phyloP scores from a whole-genome alignment of 2,113 vertebrate genomes.

The Ctenomys sociabilis region DNA sequence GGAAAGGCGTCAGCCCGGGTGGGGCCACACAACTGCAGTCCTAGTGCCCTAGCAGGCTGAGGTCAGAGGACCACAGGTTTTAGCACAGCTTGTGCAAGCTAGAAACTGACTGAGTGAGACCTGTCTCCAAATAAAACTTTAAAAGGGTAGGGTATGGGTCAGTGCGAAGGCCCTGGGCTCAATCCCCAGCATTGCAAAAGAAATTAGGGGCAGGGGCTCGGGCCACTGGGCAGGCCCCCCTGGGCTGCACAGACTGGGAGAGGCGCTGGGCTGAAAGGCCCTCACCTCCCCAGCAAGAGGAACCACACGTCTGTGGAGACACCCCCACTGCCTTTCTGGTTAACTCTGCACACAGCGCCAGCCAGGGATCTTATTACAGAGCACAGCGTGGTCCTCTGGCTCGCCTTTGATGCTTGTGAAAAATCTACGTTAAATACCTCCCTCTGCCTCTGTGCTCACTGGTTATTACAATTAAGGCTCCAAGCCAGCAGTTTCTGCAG shows the following conservation, averaged over 20 bases:
- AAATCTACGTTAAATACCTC: slow-evolving; percentile 60
- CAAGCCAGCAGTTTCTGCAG: background rate
- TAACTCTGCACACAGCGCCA: background rate
- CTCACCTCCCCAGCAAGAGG: background rate
- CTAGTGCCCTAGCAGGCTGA: background rate
- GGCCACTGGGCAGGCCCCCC: background rate
- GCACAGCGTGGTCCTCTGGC: background rate
- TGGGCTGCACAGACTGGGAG: background rate
- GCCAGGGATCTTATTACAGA: slow-evolving; percentile 58
- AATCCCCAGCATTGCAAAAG: background rate
- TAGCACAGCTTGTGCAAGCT: background rate
- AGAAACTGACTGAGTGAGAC: background rate
- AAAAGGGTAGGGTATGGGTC: background rate
- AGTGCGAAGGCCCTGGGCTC: background rate
- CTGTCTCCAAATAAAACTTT: background rate
- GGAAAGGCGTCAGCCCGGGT: background rate
- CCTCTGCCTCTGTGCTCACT: slow-evolving; percentile 3
- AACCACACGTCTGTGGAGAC: background rate
- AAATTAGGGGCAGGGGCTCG: background rate
- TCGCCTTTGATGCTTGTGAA: slow-evolving; percentile 62
- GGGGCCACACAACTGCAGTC: background rate
- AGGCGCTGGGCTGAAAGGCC: background rate
- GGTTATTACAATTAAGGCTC: slow-evolving; percentile 61
- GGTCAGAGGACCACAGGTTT: background rate
- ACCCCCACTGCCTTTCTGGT: background rate